Evolutionary conservation across 2,113 vertebrate species (phyloP).

Genomic region (Anarhynchus alexandrinus): DNA sequence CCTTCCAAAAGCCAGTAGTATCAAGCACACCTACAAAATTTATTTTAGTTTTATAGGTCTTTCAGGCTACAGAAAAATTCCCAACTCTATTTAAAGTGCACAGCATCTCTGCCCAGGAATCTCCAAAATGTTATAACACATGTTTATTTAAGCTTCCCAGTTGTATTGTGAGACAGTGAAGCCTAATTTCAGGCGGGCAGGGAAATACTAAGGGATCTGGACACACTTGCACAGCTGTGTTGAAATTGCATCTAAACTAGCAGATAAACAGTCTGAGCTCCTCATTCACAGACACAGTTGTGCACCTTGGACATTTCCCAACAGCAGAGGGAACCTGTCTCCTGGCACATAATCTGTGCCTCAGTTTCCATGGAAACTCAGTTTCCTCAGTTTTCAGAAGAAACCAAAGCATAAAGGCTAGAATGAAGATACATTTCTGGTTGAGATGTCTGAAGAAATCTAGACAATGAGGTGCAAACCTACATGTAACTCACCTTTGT

Average conservation of each 20-base stretch:
- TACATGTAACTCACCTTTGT: not conserved
- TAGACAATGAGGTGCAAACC: not conserved
- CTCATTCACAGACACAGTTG: slow-evolving; percentile 3
- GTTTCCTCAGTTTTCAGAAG: not conserved
- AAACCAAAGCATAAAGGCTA: not conserved
- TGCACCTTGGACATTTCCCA: slow-evolving; percentile 42
- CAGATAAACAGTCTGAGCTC: slow-evolving; percentile 39
- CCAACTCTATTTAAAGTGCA: not conserved
- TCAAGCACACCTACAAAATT: not conserved
- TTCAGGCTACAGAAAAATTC: not conserved
- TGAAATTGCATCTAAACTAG: slow-evolving; percentile 21
- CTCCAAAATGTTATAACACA: not conserved
- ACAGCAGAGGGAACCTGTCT: slow-evolving; percentile 9
- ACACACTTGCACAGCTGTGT: slow-evolving; percentile 36
- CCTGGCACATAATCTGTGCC: slow-evolving; percentile 33
- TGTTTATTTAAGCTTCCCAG: not conserved
- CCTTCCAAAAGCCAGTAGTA: not conserved
- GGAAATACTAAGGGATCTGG: not conserved
- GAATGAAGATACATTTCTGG: not conserved
- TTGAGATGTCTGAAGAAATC: not conserved
- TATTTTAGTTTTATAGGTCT: not conserved
- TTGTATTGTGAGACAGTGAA: not conserved
- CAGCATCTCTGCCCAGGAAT: not conserved
- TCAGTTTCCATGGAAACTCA: slow-evolving; percentile 65
- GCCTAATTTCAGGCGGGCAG: not conserved